Evolutionary conservation across 2,888 invertebrate genomes (phyloP), one percentile per base, ranked within the genome.

Genomic region (Chrysomela aeneicollis): DNA sequence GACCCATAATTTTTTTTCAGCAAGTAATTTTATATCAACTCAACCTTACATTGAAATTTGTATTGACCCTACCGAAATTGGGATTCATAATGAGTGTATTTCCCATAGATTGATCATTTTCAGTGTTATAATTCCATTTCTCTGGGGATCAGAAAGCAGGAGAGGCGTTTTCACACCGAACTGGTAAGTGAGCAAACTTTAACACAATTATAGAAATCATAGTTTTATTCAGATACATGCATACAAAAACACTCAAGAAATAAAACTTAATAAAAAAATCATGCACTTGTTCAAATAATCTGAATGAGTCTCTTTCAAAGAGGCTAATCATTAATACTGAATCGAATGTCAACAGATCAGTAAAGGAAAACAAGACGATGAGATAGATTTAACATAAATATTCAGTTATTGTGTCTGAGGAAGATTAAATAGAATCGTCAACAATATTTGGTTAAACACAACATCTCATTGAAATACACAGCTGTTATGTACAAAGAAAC

Each of bases 171-270:
- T 10, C 18, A 46, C 46, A 57, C 46, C 42, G 57, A 64, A 46
- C 57, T 51, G 58, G 61, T 65, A 53, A 65, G 50, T 65, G 50
- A 30, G 65, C 65, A 64, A 64, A 64, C 60, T 53, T 46, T 46
- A 47, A 61, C 49, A 61, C 52, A 49, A 55, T 61, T 58, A 47
- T 65, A 61, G 62, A 58, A 61, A 67, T 64, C 64, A 59, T 37
- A 37, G 17, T 64, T 64, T 64, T 64, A 62, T 68, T 58, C 15
- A 62, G 61, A 57, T 60, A 53, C 69, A 69, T 69, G 69, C 62
- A 64, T 64, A 61, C 58, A 61, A n/a, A n/a, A 61, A 57, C 57
- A 46, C 57, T 57, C 57, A 46, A 12, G 37, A 46, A 57, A 46
- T 26, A 51, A 42, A 59, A 59, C 55, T n/a, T 47, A 65, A 64